Conservation (phyloP, 2,797 vertebrate genomes). For the Menidia menidia region DNA sequence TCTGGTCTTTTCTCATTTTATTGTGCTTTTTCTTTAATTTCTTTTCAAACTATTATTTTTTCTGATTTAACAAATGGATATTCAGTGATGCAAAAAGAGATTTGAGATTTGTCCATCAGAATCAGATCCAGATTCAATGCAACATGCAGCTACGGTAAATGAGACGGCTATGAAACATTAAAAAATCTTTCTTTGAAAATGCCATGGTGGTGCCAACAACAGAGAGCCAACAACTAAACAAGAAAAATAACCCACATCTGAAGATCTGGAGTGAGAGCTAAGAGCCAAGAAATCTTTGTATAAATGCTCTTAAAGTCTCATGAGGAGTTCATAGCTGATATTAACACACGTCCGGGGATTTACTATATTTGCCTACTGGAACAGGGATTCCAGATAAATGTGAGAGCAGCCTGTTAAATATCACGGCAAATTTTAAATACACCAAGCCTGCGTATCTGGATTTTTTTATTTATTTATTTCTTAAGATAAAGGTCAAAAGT, state of each 20-base stretch:
- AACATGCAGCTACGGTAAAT: no score
- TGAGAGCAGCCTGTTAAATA: slow-evolving; percentile 27
- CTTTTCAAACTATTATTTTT: no score
- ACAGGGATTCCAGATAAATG: slow-evolving; percentile 10
- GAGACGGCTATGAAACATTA: no score
- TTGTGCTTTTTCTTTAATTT: no score
- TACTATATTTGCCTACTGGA: slow-evolving; percentile 37
- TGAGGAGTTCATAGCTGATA: neutral
- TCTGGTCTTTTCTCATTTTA: no score
- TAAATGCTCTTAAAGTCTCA: neutral
- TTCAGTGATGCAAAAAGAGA: no score
- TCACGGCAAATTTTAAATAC: slow-evolving; percentile 24
- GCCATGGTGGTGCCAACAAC: no score
- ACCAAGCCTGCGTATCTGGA: slow-evolving; percentile 26
- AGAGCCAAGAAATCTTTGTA: neutral
- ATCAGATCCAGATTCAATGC: no score
- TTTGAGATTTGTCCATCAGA: no score
- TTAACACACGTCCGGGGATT: slow-evolving; percentile 13
- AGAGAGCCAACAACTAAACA: neutral
- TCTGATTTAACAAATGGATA: no score
- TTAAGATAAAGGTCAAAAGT: slow-evolving; percentile 31
- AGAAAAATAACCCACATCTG: no score
- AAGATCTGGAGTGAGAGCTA: neutral
- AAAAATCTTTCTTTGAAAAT: no score
- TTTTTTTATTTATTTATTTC: slow-evolving; percentile 23